A percentile compares a stretch with the other conserved stretches of the same genome.
Evolutionary conservation across 2,888 invertebrate genomes (phyloP).

Genomic region (Piscicola geometra): DNA sequence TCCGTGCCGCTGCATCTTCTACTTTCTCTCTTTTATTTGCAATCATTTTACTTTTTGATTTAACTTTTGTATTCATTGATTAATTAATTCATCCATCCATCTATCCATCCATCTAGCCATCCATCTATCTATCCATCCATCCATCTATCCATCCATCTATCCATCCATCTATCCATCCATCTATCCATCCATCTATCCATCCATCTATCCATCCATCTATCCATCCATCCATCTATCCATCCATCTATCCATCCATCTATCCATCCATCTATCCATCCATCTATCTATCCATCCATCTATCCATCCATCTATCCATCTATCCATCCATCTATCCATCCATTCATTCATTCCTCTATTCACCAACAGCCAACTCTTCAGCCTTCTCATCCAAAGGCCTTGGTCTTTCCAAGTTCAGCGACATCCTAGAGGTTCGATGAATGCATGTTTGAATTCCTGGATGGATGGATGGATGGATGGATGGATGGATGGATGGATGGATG

Average conservation of each 20-base stretch:
- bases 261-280: no score
- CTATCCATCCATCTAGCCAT: no score
- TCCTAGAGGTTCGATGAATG: slow-evolving; percentile 63
- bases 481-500: background rate
- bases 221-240: no score
- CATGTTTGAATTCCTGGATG: background rate
- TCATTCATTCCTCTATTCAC: background rate
- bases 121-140: no score
- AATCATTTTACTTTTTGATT: background rate
- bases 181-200: no score
- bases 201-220: no score
- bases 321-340: background rate
- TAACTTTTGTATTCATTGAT: background rate
- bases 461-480: background rate
- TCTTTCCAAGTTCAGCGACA: slow-evolving; percentile 72
- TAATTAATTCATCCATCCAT: no score
- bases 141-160: no score
- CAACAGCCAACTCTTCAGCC: slow-evolving; percentile 35
- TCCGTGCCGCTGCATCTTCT: background rate
- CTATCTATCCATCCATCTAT: no score
- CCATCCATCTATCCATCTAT: no score
- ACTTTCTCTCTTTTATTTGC: background rate
- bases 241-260: no score
- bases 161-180: no score
- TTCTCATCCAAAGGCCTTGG: slow-evolving; percentile 74